Conservation (phyloP, 1,140 invertebrate genomes). For the Drosophila rufa region DNA sequence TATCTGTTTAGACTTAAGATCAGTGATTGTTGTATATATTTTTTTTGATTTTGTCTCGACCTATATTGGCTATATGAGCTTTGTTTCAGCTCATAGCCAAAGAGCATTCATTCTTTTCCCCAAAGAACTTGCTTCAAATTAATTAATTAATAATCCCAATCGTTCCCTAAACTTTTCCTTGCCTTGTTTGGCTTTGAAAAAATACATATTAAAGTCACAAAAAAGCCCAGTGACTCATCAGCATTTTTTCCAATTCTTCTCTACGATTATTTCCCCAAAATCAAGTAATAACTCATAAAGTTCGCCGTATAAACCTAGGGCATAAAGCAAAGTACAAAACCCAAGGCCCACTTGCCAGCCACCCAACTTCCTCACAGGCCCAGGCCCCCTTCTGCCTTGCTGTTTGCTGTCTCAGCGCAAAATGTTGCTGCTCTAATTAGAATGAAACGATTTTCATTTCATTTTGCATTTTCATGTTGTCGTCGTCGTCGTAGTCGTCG, state of each 20-base stretch:
- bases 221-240: background rate
- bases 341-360: conserved; percentile 17
- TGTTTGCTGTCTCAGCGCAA: conserved; percentile 80
- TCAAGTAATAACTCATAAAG: background rate
- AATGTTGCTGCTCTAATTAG: conserved; percentile 81
- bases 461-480: conserved; percentile 76
- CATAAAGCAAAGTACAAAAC: conserved; percentile 10
- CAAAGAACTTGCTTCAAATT: too few species aligned
- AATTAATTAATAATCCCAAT: too few species aligned
- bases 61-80: too few species aligned
- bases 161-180: too few species aligned
- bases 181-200: background rate
- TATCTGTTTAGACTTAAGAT: too few species aligned
- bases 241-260: too few species aligned
- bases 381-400: background rate
- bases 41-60: too few species aligned
- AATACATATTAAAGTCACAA: background rate
- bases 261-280: too few species aligned
- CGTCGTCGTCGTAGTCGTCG: conserved; percentile 26
- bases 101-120: too few species aligned
- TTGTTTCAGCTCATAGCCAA: too few species aligned
- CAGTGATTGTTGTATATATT: too few species aligned
- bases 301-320: background rate
- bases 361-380: conserved; percentile 18
- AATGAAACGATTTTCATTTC: conserved; percentile 82